Conservation (phyloP, 2,113 vertebrate genomes). For the Petaurus breviceps region DNA sequence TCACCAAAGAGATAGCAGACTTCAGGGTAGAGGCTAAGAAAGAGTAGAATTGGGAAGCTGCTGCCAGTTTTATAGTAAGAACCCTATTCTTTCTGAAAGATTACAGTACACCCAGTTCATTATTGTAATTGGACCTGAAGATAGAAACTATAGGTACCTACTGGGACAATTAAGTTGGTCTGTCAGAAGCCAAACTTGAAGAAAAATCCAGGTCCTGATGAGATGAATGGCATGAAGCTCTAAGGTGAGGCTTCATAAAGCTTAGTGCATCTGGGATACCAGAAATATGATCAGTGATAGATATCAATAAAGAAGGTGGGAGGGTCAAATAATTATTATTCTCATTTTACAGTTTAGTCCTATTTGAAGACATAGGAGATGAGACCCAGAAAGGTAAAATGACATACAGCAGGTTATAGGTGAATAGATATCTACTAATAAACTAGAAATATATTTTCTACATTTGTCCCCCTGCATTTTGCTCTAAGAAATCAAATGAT, state of each 20-base stretch:
- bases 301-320: neutral
- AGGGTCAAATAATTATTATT: neutral
- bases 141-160: neutral
- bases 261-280: neutral
- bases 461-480: neutral
- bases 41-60: neutral
- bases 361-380: neutral
- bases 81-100: neutral
- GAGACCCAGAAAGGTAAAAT: neutral
- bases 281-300: neutral
- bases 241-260: neutral
- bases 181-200: neutral
- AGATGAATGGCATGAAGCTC: neutral
- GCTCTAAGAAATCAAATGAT: conserved; percentile 36
- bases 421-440: neutral
- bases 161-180: neutral
- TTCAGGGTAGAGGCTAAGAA: neutral
- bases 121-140: neutral
- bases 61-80: neutral
- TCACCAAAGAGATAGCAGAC: neutral
- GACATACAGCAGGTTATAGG: neutral
- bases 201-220: neutral
- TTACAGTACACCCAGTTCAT: neutral
- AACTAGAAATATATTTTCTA: neutral
- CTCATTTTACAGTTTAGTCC: neutral